Evolutionary conservation across 2,113 vertebrate genomes (phyloP).

Genomic region (Accipiter cooperii): DNA sequence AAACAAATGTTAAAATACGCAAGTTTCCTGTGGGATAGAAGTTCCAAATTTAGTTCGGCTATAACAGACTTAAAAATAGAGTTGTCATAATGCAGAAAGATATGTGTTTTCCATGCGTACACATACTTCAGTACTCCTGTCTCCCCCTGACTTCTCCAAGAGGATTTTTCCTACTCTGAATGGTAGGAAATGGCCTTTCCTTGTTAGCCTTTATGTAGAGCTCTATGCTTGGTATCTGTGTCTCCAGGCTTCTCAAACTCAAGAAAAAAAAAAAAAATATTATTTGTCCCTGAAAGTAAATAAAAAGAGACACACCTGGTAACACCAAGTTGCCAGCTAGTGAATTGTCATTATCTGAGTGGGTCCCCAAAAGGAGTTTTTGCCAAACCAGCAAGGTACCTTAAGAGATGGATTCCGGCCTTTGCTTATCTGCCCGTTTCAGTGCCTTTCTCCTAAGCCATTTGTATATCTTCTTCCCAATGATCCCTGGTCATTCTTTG

Average conservation of each 20-base stretch:
- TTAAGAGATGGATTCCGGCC: neutral
- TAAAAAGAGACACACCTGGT: neutral
- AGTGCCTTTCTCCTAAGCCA: neutral
- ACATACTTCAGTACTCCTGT: neutral
- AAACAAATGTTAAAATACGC: neutral
- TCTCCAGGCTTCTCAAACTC: neutral
- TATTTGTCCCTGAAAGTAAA: neutral
- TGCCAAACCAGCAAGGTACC: neutral
- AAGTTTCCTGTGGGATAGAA: conserved; percentile 3
- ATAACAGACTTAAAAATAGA: neutral
- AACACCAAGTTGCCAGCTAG: neutral
- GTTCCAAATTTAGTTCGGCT: conserved; percentile 17
- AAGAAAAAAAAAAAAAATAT: neutral
- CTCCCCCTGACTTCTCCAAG: neutral
- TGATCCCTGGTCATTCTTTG: neutral
- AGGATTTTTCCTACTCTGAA: neutral
- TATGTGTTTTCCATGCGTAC: neutral
- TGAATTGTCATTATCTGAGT: neutral
- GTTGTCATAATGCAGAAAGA: neutral
- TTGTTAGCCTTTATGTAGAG: neutral
- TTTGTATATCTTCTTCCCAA: neutral
- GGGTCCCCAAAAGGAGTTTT: neutral
- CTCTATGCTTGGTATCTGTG: neutral
- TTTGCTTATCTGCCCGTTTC: neutral
- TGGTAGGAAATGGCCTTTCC: neutral